phyloP scores from a whole-genome alignment of 2,888 invertebrate species.

The Nemurella pictetii region DNA sequence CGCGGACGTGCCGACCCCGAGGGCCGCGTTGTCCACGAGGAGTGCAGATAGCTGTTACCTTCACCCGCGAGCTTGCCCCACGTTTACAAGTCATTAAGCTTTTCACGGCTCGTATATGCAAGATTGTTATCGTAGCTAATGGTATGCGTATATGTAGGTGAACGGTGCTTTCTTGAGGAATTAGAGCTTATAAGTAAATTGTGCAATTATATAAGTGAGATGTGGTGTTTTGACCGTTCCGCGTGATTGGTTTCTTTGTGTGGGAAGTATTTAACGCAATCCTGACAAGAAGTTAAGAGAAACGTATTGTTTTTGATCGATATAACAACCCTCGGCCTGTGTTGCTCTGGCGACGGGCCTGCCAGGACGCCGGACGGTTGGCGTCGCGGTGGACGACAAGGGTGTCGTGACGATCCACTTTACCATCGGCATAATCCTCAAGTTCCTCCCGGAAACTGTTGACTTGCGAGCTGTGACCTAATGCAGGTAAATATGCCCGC shows the following conservation, averaged over 20 bases:
- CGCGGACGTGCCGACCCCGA: not conserved
- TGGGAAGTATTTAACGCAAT: too few species aligned
- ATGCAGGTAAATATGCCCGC: not conserved
- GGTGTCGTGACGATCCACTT: too few species aligned
- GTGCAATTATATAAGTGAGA: not conserved
- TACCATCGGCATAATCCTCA: too few species aligned
- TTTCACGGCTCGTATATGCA: not conserved
- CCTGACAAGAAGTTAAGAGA: too few species aligned
- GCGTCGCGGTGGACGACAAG: too few species aligned
- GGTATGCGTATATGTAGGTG: not conserved
- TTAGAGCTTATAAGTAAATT: not conserved
- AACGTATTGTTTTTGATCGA: too few species aligned
- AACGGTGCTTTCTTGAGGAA: not conserved
- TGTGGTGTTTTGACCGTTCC: not conserved
- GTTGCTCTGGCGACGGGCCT: too few species aligned
- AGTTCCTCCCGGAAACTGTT: not conserved
- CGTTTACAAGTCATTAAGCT: not conserved
- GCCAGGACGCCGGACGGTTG: too few species aligned
- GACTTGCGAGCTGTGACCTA: not conserved
- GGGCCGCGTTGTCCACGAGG: not conserved
- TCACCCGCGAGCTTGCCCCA: not conserved
- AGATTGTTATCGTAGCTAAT: not conserved
- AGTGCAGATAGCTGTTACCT: not conserved
- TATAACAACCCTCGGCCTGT: too few species aligned
- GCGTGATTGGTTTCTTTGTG: not conserved